Evolutionary conservation across 2,888 invertebrate genomes (phyloP), one percentile per base, ranked within the genome.

Genomic region (Bhutanitis thaidina): DNA sequence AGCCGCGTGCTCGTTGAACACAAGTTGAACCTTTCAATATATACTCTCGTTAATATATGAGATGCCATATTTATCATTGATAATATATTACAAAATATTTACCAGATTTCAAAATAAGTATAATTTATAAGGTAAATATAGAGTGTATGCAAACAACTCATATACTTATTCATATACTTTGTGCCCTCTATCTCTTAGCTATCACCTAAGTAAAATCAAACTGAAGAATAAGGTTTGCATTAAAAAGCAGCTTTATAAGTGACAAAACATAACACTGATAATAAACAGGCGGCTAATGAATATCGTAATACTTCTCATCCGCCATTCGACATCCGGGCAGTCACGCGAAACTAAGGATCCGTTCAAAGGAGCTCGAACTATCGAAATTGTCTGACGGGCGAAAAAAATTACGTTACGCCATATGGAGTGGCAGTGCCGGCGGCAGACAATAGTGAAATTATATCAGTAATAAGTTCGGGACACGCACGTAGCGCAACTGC

Each of bases 381-480:
- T 84, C 75, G 46, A 85, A 87, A 86, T 86, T 84, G 80, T 69
- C 71, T 75, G 71, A 62, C 72, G 65, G 58, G 54, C 43, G 58
- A 57, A 65, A 73, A 68, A 75, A 69, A 75, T 40, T 80, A 86
- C 84, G 88, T 86, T 88, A 87, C 87, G 78, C 88, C 89, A 89
- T 89, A 89, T 89, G 89, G 80, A 72, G 75, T 60, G 63, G 61
- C 69, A 73, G 63, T 69, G 80, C 85, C 79, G 68, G 65, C 74
- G 80, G 85, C 85, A 71, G 74, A 89, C 88, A 89, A 89, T 88
- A 81, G 87, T 76, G 78, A 70, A 87, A 89, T 89, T 89, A 89
- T 82, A 71, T 78, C 74, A 65, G 77, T 89, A 89, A 89, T 89
- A 88, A 87, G 80, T 80, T 67, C 69, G 55, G 71, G 77, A 80